Evolutionary conservation across 2,888 invertebrate genomes (phyloP).

Genomic region (Ectobius pallidus): DNA sequence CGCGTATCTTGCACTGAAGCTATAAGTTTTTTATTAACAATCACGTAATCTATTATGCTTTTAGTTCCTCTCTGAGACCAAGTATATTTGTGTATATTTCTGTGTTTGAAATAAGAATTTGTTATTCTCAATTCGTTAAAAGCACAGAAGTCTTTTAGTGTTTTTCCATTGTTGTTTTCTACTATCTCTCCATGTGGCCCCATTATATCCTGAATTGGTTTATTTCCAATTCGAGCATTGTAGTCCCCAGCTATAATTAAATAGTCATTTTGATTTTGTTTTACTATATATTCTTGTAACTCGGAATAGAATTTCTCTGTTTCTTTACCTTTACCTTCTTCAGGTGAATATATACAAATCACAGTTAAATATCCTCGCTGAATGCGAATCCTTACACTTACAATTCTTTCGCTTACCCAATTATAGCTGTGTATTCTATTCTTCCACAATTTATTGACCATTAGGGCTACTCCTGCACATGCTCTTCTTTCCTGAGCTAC

Average conservation of each 20-base stretch:
- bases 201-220: too few species aligned
- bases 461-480: too few species aligned
- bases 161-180: not conserved
- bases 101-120: too few species aligned
- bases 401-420: not conserved
- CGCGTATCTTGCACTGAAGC: not conserved
- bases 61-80: too few species aligned
- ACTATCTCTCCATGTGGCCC: too few species aligned
- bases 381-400: not conserved
- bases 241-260: not conserved
- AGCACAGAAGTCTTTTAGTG: not conserved
- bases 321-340: not conserved
- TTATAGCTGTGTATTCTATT: too few species aligned
- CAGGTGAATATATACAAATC: not conserved
- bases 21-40: too few species aligned
- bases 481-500: too few species aligned
- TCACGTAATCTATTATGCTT: too few species aligned
- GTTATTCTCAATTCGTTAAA: not conserved
- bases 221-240: too few species aligned
- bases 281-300: not conserved
- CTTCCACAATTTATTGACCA: not conserved
- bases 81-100: too few species aligned
- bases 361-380: not conserved
- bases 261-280: not conserved
- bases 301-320: not conserved